These are phyloP conservation scores for Anarhynchus alexandrinus DNA, from an alignment of 2,113 vertebrate species.

Conservation along the genomic window DNA sequence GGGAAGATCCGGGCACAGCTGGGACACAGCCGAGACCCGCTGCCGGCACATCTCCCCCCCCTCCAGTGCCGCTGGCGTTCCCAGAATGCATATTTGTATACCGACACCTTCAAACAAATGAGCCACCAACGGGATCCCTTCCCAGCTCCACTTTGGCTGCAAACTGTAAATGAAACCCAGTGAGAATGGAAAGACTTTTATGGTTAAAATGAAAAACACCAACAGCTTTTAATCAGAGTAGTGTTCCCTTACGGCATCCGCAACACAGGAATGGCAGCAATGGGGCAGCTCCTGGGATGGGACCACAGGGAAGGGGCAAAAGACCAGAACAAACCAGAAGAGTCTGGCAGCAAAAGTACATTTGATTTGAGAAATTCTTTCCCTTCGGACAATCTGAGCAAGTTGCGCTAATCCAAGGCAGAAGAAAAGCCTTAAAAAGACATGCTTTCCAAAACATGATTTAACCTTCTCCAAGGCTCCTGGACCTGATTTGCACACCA, in stretches of 20 bases:
- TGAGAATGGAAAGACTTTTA: background rate
- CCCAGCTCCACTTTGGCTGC: conserved; percentile 6
- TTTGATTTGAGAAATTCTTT: background rate
- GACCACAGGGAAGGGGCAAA: background rate
- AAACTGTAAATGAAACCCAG: background rate
- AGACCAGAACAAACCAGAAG: background rate
- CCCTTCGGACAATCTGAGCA: background rate
- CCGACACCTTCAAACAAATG: conserved; percentile 5
- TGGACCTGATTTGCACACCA: background rate
- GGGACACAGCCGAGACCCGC: background rate
- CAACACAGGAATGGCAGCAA: background rate
- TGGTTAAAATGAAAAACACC: background rate
- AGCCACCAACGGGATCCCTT: conserved; percentile 23
- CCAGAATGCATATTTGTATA: background rate
- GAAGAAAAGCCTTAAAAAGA: background rate
- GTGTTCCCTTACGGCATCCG: rapidly evolving
- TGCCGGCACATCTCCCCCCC: background rate
- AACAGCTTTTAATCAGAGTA: background rate
- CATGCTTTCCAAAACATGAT: background rate
- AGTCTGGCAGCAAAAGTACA: background rate
- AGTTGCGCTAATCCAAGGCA: background rate
- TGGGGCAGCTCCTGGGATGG: background rate
- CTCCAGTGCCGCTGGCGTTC: background rate
- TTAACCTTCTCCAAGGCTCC: background rate
- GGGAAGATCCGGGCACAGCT: background rate